Base-by-base conservation (phyloP, 1,140 invertebrate species). In the Drosophila mauritiana region DNA sequence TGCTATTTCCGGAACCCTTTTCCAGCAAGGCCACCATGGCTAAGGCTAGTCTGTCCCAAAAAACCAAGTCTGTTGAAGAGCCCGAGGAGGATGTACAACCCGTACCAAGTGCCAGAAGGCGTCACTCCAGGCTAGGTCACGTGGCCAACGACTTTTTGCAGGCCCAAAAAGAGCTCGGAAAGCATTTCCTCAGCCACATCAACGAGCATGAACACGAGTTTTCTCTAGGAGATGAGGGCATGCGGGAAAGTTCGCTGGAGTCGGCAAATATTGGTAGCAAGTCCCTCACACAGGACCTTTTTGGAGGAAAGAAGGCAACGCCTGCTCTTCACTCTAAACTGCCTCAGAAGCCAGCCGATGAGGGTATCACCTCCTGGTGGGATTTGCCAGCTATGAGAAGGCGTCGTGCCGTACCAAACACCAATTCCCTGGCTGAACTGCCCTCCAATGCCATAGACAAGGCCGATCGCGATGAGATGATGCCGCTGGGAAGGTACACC, bases 1-100 rank as follows among this genome's bases (percentile, higher is more conserved):
- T 91, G n/a, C 72, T 90, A 2, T 91, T 91, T 27, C 83, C 90
- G 0, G 86, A 91, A 53, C 86, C 85, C 15, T 91, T 90, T 49
- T 78, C 84, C 48, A 84, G 53, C 51, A 89, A 83, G 37, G 74
- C 54, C 6, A 74, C 57, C 40, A 52, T 67, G 34, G 57, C 57
- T 36, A 75, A 90, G 25, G 49, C 12, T 7, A 25, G 7, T 31
- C 7, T 11, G 17, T 31, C 31, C 7, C 22, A 8, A 45, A 58
- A 39, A 17, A 12, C 36, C 8, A 80, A 80, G 42, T 6, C 62
- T 3, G 3, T 7, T 4, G 65, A 67, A 2, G 53, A 51, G 7
- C 40, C 46, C 12, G 65, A 78, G 4, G 55, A 70, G 7, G 68
- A 82, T 43, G 55, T 58, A 10, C 78, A 91, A 5, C 65, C 72